phyloP scores from a whole-genome alignment of 2,113 vertebrate genomes.

The Amphiprion percula region DNA sequence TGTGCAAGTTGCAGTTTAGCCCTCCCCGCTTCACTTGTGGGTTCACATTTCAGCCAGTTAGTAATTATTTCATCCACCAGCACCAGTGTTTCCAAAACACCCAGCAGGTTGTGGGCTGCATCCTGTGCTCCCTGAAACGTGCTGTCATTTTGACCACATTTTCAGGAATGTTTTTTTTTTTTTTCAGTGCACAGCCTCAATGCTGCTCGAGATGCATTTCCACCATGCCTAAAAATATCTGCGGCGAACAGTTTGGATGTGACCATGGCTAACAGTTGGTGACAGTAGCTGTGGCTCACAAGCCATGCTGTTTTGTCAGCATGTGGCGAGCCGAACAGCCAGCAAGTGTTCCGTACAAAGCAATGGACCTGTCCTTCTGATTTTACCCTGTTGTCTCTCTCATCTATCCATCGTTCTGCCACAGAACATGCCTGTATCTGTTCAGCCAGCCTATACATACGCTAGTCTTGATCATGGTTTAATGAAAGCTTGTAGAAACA shows the following conservation, averaged over 20 bases:
- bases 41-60: constrained; percentile 20
- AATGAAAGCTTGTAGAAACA: constrained; percentile 13
- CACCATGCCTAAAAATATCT: constrained; percentile 67
- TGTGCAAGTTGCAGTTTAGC: background rate
- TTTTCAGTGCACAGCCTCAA: background rate
- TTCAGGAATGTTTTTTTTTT: background rate
- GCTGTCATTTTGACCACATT: constrained; percentile 23
- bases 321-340: constrained; percentile 59
- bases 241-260: constrained; percentile 60
- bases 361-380: constrained; percentile 38
- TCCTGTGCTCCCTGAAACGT: background rate
- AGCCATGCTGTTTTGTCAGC: constrained; percentile 73
- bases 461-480: background rate
- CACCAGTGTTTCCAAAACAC: constrained; percentile 44
- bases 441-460: background rate
- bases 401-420: background rate
- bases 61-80: background rate
- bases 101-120: constrained; percentile 4
- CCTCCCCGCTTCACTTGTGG: background rate
- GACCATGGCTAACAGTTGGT: constrained; percentile 74
- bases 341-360: constrained; percentile 60
- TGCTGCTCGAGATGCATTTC: constrained; percentile 49
- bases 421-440: background rate
- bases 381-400: constrained; percentile 6
- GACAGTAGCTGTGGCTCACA: constrained; percentile 68